phyloP scores from a whole-genome alignment of 2,113 vertebrate species.

The Pseudorhombus dupliciocellatus region DNA sequence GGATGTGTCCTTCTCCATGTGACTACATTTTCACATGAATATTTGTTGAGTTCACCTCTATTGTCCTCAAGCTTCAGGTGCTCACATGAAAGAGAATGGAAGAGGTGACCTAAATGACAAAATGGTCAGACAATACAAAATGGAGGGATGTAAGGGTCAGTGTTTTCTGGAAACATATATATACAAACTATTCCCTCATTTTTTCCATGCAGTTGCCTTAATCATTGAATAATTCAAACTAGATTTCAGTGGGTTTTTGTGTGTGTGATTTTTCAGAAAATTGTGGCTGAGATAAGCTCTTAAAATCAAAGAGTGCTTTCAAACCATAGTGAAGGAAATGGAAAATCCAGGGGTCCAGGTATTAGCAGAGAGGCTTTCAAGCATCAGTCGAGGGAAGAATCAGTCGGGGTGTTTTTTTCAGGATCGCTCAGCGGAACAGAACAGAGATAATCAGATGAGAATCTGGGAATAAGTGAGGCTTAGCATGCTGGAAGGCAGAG shows the following conservation, averaged over 20 bases:
- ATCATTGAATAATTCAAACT: too few relatives aligned
- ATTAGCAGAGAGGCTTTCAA: background rate
- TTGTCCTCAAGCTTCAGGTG: slow-evolving; percentile 4
- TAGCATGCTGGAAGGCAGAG: background rate
- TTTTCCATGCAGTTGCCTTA: too few relatives aligned
- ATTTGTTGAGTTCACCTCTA: background rate
- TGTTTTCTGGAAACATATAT: too few relatives aligned
- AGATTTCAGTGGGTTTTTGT: too few relatives aligned
- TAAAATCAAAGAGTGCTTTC: too few relatives aligned
- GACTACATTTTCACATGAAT: background rate
- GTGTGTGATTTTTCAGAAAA: too few relatives aligned
- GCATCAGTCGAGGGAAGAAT: background rate
- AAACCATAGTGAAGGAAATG: too few relatives aligned
- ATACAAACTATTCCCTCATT: too few relatives aligned
- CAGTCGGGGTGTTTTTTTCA: background rate
- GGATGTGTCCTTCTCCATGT: background rate
- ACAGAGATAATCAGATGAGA: background rate
- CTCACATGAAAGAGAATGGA: background rate
- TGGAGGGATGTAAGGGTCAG: too few relatives aligned
- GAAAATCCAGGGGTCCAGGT: too few relatives aligned
- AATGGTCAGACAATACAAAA: background rate
- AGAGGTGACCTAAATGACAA: background rate
- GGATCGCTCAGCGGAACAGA: background rate
- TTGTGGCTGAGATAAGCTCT: too few relatives aligned
- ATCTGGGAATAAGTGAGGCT: background rate